These are phyloP conservation scores for Platichthys flesus DNA, from an alignment of 2,113 vertebrate species.

Conservation along the genomic window DNA sequence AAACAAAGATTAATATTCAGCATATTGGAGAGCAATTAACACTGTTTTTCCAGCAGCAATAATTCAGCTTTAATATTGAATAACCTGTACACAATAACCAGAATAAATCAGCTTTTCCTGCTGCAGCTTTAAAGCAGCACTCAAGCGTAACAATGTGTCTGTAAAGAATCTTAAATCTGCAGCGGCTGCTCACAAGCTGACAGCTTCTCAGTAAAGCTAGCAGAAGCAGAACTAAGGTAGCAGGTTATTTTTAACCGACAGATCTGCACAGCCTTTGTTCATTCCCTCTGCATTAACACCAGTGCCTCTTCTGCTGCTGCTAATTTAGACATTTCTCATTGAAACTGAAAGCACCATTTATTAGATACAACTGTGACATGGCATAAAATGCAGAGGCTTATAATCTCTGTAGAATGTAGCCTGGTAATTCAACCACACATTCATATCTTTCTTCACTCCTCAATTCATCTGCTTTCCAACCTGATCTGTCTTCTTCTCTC, in stretches of 20 bases:
- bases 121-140: background rate
- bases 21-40: background rate
- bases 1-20: background rate
- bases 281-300: conserved; percentile 62
- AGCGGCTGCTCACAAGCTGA: conserved; percentile 33
- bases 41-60: background rate
- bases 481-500: background rate
- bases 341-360: background rate
- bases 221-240: conserved; percentile 60
- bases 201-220: conserved; percentile 40
- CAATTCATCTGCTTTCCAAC: background rate
- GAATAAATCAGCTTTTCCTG: background rate
- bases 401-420: conserved; percentile 14
- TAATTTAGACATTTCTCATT: conserved; percentile 6
- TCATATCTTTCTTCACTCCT: background rate
- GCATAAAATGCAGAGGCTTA: conserved; percentile 35
- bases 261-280: conserved; percentile 76
- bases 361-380: conserved; percentile 4
- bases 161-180: conserved; percentile 33
- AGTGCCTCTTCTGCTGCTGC: conserved; percentile 50
- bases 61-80: background rate
- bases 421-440: background rate
- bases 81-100: background rate
- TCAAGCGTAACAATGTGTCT: background rate
- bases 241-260: conserved; percentile 79